These are phyloP conservation scores for Xiphydria camelus DNA, from an alignment of 2,888 invertebrate genomes.

Conservation along the genomic window DNA sequence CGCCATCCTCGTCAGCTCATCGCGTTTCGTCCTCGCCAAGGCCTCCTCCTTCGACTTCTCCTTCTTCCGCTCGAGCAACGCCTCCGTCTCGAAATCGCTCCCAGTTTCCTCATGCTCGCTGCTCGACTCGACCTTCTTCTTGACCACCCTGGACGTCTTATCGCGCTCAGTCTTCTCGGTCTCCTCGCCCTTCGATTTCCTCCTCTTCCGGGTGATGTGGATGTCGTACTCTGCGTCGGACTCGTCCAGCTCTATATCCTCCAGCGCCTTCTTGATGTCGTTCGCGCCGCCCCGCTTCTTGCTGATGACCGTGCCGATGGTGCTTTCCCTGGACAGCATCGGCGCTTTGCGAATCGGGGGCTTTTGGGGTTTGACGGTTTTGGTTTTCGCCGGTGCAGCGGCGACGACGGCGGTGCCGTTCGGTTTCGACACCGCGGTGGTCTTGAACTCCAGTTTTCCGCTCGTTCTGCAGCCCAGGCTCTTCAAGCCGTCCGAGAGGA, in stretches of 20 bases:
- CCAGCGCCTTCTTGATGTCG: constrained; percentile 37
- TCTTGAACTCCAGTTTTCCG: constrained; percentile 66
- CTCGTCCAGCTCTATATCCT: constrained; percentile 36
- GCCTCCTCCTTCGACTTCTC: too few relatives aligned
- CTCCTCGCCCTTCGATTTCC: constrained; percentile 8
- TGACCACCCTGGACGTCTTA: constrained; percentile 11
- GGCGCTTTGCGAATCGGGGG: constrained; percentile 9
- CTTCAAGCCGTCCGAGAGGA: constrained; percentile 70
- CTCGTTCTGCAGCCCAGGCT: constrained; percentile 62
- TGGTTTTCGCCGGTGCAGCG: constrained; percentile 14
- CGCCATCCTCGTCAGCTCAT: too few relatives aligned
- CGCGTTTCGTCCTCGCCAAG: too few relatives aligned
- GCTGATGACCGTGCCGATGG: constrained; percentile 40
- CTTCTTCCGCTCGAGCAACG: too few relatives aligned
- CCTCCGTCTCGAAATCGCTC: too few relatives aligned
- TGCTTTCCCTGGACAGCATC: constrained; percentile 28
- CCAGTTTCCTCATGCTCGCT: constrained; percentile 43
- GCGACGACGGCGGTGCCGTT: not conserved
- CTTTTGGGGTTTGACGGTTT: constrained; percentile 1
- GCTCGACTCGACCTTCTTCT: constrained; percentile 24
- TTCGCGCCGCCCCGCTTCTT: constrained; percentile 39
- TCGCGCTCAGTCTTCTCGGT: constrained; percentile 11
- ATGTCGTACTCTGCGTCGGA: constrained; percentile 48
- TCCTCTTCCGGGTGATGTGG: constrained; percentile 37
- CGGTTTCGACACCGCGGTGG: constrained; percentile 28